phyloP scores from a whole-genome alignment of 1,140 invertebrate species.

The Dinoponera quadriceps region DNA sequence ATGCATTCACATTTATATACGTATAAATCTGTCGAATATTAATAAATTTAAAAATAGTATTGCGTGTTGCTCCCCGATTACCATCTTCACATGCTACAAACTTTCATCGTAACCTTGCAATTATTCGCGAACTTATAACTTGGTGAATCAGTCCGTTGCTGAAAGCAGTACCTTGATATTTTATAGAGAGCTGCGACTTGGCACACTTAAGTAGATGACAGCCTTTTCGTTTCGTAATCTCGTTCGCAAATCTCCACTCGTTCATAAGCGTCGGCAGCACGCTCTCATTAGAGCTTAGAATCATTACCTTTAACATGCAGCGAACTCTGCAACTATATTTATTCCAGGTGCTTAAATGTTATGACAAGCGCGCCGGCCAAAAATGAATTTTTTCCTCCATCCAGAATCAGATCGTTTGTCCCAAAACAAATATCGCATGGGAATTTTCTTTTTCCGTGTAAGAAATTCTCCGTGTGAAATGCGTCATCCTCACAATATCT shows the following conservation, averaged over 20 bases:
- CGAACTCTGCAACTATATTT: background rate
- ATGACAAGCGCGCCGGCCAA: background rate
- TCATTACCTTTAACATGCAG: constrained; percentile 3
- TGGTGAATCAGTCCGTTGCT: background rate
- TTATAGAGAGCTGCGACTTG: background rate
- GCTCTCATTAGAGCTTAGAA: constrained; percentile 17
- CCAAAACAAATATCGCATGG: too few relatives aligned
- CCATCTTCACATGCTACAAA: background rate
- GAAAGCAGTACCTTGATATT: background rate
- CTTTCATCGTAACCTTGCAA: background rate
- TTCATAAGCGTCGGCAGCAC: constrained; percentile 29
- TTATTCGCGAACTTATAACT: background rate
- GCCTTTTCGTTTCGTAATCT: constrained; percentile 30
- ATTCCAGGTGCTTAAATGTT: constrained; percentile 3
- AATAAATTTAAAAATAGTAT: background rate
- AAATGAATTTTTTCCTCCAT: too few relatives aligned
- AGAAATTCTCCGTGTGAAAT: too few relatives aligned
- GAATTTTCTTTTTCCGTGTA: too few relatives aligned
- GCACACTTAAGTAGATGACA: constrained; percentile 21
- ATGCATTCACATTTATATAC: too few relatives aligned
- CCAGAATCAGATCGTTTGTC: too few relatives aligned
- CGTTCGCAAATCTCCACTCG: constrained; percentile 11
- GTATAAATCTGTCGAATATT: background rate
- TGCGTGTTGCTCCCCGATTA: background rate
- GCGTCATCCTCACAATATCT: too few relatives aligned